Conservation (phyloP, 2,888 invertebrate species). For the Resseliella maxima region DNA sequence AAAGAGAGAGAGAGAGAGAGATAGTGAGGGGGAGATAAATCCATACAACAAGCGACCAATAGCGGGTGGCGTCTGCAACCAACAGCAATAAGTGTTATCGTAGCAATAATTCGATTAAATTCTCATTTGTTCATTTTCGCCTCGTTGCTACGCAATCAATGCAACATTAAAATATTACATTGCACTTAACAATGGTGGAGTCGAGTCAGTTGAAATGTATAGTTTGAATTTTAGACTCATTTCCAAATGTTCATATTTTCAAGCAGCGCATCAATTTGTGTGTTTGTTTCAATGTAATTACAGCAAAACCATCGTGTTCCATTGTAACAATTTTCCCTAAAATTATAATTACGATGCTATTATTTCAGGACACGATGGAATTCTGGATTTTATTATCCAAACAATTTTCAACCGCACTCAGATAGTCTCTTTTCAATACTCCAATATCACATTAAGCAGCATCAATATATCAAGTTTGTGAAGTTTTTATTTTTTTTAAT, state of each 20-base stretch:
- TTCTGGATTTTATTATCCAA: too few relatives aligned
- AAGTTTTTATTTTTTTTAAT: background rate
- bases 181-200: background rate
- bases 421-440: too few relatives aligned
- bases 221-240: background rate
- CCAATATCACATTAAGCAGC: background rate
- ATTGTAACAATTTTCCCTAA: background rate
- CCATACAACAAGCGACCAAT: background rate
- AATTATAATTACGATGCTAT: too few relatives aligned
- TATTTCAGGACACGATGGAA: too few relatives aligned
- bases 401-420: too few relatives aligned
- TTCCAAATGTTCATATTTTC: background rate
- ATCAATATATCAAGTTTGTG: background rate
- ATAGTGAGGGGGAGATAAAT: too few relatives aligned
- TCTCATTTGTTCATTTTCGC: background rate
- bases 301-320: background rate
- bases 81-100: background rate
- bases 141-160: constrained; percentile 24
- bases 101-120: constrained; percentile 51
- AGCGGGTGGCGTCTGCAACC: background rate
- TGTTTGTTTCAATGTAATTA: background rate
- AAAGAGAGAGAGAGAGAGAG: too few relatives aligned
- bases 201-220: background rate
- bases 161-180: constrained; percentile 23
- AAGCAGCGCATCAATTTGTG: background rate